Evolutionary conservation across 2,797 vertebrate genomes (phyloP).

Genomic region (Simalia tracyae): DNA sequence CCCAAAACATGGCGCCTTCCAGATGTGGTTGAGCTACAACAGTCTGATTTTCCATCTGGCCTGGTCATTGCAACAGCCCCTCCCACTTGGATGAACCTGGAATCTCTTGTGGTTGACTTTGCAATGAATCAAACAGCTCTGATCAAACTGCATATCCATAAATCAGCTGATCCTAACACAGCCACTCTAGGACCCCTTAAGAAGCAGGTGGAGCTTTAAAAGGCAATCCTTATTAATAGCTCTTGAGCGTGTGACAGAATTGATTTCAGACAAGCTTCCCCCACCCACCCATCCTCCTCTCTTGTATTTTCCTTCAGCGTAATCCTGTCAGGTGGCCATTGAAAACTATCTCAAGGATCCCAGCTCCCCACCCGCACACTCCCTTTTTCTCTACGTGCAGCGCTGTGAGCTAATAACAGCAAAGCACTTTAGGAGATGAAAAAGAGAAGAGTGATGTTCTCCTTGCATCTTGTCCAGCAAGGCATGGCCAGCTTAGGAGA

Average conservation of each 20-base stretch:
- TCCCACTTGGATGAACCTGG: neutral
- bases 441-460: neutral
- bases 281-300: neutral
- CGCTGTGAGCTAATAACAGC: neutral
- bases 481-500: neutral
- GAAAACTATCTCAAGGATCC: neutral
- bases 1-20: neutral
- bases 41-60: neutral
- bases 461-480: slow-evolving; percentile 15
- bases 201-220: neutral
- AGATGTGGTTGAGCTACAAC: neutral
- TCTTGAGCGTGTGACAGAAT: neutral
- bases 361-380: neutral
- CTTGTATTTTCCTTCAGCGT: neutral
- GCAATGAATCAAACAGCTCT: neutral
- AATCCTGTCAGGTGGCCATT: neutral
- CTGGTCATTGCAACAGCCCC: no score
- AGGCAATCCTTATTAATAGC: neutral
- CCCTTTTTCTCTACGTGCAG: neutral
- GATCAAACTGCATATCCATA: neutral
- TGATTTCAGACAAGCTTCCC: neutral
- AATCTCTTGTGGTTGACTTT: neutral
- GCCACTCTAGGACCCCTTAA: neutral
- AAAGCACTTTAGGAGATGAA: slow-evolving; percentile 28
- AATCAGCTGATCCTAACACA: neutral